A percentile compares a stretch with the other conserved stretches of the same genome.
Conservation (phyloP, 2,113 vertebrate genomes). For the Naja naja region DNA sequence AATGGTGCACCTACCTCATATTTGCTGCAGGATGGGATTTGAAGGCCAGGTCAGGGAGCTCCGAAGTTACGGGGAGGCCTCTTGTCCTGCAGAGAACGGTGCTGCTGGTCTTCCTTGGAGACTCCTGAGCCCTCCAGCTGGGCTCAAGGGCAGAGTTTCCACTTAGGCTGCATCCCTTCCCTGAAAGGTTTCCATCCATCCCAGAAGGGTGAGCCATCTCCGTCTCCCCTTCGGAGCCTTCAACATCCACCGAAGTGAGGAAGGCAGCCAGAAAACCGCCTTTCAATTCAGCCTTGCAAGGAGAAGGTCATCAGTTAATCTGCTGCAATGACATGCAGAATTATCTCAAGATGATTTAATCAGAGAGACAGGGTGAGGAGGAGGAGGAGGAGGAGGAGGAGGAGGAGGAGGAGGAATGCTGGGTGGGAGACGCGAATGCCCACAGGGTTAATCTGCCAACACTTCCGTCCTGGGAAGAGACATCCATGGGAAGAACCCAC, state of each 20-base stretch:
- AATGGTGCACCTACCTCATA: conserved; percentile 44
- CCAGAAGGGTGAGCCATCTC: background rate
- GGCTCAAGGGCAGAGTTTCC: background rate
- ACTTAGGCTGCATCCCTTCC: background rate
- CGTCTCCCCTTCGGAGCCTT: background rate
- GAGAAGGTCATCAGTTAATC: conserved; percentile 67
- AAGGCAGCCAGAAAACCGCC: background rate
- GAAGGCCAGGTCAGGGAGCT: background rate
- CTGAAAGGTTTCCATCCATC: background rate
- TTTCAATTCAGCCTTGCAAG: conserved; percentile 49
- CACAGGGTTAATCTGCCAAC: conserved; percentile 31
- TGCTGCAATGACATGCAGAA: conserved; percentile 65
- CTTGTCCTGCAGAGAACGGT: background rate
- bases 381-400: background rate
- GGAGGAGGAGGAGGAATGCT: background rate
- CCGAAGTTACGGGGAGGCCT: background rate
- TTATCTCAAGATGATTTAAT: conserved; percentile 68
- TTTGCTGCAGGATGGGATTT: background rate
- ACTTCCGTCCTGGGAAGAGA: background rate
- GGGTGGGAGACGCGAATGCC: conserved; percentile 2
- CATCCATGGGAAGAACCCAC: background rate
- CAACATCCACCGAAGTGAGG: background rate
- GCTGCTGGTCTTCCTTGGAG: background rate
- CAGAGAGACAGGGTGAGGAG: conserved; percentile 21
- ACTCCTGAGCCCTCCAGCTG: background rate